Conservation (phyloP, 2,797 vertebrate genomes). For the Sebastes melanostomus region DNA sequence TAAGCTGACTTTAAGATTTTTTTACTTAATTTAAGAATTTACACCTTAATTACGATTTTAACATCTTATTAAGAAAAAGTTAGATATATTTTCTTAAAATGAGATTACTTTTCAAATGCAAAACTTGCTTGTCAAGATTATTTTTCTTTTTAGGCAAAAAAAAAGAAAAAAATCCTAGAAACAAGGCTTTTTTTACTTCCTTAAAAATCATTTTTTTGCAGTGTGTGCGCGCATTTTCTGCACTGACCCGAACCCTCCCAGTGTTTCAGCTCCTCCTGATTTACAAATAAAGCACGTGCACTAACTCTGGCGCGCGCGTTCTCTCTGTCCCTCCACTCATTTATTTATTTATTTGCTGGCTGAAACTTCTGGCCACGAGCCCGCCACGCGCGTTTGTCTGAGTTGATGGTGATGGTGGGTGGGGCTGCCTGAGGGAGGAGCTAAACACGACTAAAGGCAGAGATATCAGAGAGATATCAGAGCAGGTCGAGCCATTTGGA, state of each 20-base stretch:
- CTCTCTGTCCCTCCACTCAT: constrained; percentile 15
- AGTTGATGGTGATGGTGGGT: constrained; percentile 61
- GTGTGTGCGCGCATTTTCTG: neutral
- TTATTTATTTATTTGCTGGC: constrained; percentile 28
- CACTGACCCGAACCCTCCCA: neutral
- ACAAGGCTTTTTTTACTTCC: too few relatives aligned
- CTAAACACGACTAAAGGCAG: constrained; percentile 63
- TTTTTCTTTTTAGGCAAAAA: too few relatives aligned
- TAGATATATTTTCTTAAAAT: too few relatives aligned
- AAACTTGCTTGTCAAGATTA: too few relatives aligned
- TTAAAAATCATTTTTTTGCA: too few relatives aligned
- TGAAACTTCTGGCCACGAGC: constrained; percentile 81
- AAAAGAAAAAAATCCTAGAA: too few relatives aligned
- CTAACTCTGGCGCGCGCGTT: neutral
- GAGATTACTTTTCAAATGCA: too few relatives aligned
- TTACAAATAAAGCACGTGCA: constrained; percentile 23
- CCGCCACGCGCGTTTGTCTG: constrained; percentile 81
- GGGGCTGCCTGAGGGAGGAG: constrained; percentile 74
- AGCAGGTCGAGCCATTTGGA: constrained; percentile 58
- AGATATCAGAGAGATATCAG: constrained; percentile 33
- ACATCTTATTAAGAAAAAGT: too few relatives aligned
- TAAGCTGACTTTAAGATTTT: too few relatives aligned
- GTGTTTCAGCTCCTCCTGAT: neutral
- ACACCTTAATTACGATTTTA: too few relatives aligned
- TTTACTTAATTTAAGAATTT: too few relatives aligned